Evolutionary conservation across 2,888 invertebrate species (phyloP), one percentile per base, ranked within the genome.

Genomic region (Glaucopsyche alexis): DNA sequence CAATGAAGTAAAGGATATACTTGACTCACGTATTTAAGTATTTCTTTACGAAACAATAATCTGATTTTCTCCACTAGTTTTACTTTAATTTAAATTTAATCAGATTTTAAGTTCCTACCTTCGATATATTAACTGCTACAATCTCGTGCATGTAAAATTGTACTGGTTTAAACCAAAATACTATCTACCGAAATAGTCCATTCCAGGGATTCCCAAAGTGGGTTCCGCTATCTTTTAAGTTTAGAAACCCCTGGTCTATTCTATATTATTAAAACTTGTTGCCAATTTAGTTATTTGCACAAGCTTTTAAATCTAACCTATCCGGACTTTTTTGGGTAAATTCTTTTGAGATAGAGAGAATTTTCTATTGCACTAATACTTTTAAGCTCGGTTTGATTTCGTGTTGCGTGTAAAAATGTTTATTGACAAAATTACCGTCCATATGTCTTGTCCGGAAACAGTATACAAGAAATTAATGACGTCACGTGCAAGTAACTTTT

Each of bases 1-100:
- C 76, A 73, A 75, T 74, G 76, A 73, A 79, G 82, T 83, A 82
- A 83, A 87, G 80, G 81, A 82, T 78, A 81, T 80, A 85, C 85
- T 88, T 87, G 87, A 88, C 83, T 81, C n/a, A 65, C 55, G 73
- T 73, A 80, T 81, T 87, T 85, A 87, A 87, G 85, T 84, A 81
- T 81, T 83, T 84, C 84, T 84, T 87, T 83, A 83, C 84, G 67
- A 80, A 65, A 71, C 38, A 49, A 69, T 42, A 7, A 42, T 69
- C 69, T 19, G 45, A 29, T 69, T 69, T 7, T 49, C 60, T 60
- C 29, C 29, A 29, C 42, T 49, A 29, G 19, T 16, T 67, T 14
- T 49, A 69, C 47, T 69, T 69, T 49, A 19, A 16, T 19, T 55
- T 60, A 60, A 60, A 29, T 60, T 42, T 45, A 29, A 49, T 29